phyloP scores from a whole-genome alignment of 2,888 invertebrate species.

The Hypomecis atomaria region DNA sequence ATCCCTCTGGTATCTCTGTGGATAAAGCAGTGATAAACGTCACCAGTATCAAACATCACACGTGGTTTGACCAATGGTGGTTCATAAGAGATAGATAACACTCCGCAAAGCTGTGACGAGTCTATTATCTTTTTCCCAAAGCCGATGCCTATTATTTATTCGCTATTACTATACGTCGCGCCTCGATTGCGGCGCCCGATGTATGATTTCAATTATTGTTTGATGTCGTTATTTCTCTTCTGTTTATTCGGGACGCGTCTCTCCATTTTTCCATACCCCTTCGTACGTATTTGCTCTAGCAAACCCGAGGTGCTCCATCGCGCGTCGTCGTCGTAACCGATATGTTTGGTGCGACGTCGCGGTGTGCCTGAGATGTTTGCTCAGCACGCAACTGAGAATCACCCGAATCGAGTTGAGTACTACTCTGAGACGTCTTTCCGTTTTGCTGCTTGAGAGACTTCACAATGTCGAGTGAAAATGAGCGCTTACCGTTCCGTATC shows the following conservation, averaged over 20 bases:
- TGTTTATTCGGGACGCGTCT: conserved; percentile 79
- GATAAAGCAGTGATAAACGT: too few relatives aligned
- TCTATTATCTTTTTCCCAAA: too few relatives aligned
- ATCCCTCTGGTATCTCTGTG: too few relatives aligned
- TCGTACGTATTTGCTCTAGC: conserved; percentile 66
- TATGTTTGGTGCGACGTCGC: conserved; percentile 68
- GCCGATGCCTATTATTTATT: too few relatives aligned
- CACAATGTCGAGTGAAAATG: conserved; percentile 34
- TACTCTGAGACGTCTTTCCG: conserved; percentile 47
- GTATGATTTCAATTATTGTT: conserved; percentile 83
- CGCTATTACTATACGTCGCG: conserved; percentile 53
- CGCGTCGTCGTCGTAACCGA: conserved; percentile 67
- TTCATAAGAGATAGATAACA: conserved; percentile 28
- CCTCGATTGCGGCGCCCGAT: conserved; percentile 56
- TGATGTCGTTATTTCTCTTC: conserved; percentile 80
- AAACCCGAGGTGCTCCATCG: conserved; percentile 70
- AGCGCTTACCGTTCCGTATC: conserved; percentile 27
- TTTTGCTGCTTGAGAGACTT: conserved; percentile 35
- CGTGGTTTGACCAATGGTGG: too few relatives aligned
- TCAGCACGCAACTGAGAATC: conserved; percentile 57
- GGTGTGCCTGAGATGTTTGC: conserved; percentile 63
- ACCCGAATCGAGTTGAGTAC: conserved; percentile 71
- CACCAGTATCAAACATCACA: too few relatives aligned
- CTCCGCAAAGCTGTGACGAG: conserved; percentile 41
- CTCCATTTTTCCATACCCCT: conserved; percentile 76